phyloP scores from a whole-genome alignment of 1,140 invertebrate genomes.

The Ostrea denselamellosa region DNA sequence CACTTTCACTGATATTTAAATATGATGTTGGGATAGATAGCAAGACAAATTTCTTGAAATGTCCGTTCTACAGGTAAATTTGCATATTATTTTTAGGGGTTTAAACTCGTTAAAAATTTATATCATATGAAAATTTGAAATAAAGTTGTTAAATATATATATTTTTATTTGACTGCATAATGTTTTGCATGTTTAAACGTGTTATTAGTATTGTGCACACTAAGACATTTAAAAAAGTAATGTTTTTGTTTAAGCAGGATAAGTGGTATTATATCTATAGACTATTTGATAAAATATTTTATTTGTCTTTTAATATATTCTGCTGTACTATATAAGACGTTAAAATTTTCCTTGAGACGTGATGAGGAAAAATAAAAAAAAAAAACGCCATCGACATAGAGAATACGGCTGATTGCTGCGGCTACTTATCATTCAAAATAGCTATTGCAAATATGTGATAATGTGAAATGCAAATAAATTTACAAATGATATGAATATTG shows the following conservation, averaged over 20 bases:
- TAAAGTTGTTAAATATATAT: background rate
- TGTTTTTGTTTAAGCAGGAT: background rate
- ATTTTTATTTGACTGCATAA: background rate
- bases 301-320: too few species aligned
- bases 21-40: slow-evolving; percentile 20
- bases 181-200: slow-evolving; percentile 25
- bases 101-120: background rate
- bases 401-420: too few species aligned
- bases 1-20: slow-evolving; percentile 40
- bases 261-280: too few species aligned
- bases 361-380: too few species aligned
- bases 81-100: background rate
- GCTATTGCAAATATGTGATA: too few species aligned
- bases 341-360: too few species aligned
- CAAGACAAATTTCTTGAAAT: slow-evolving; percentile 44
- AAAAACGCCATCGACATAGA: too few species aligned
- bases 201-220: slow-evolving; percentile 26
- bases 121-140: background rate
- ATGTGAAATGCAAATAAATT: too few species aligned
- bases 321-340: too few species aligned
- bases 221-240: slow-evolving; percentile 33
- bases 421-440: too few species aligned
- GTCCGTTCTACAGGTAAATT: slow-evolving; percentile 65
- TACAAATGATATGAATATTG: too few species aligned
- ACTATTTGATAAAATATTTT: too few species aligned